Evolutionary conservation across 1,140 invertebrate species (phyloP).

Genomic region (Orius laevigatus): DNA sequence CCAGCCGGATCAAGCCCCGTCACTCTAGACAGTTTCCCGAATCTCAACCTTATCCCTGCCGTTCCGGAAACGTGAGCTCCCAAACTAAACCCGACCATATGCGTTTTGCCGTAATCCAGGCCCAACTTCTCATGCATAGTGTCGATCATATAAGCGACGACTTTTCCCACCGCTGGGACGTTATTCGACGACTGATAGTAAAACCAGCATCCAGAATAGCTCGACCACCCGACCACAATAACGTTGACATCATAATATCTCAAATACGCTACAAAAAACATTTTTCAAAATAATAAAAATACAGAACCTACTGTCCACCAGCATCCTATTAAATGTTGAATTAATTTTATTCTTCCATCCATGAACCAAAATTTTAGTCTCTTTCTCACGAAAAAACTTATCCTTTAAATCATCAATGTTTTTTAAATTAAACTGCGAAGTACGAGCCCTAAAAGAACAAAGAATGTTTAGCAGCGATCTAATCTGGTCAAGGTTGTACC

Average conservation of each 20-base stretch:
- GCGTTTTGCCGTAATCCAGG: conserved; percentile 32
- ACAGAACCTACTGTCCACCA: too few relatives aligned
- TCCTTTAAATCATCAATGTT: too few relatives aligned
- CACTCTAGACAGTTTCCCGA: conserved; percentile 11
- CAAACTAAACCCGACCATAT: conserved; percentile 51
- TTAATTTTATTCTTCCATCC: too few relatives aligned
- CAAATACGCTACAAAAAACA: conserved; percentile 22
- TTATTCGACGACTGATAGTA: conserved; percentile 33
- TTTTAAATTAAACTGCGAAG: too few relatives aligned
- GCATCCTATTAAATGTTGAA: too few relatives aligned
- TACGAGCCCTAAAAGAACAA: too few relatives aligned
- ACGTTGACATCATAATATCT: conserved; percentile 31
- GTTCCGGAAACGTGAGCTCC: conserved; percentile 45
- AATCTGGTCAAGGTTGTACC: too few relatives aligned
- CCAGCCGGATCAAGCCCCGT: conserved; percentile 3
- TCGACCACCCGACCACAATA: conserved; percentile 36
- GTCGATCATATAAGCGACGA: conserved; percentile 41
- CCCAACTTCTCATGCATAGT: conserved; percentile 31
- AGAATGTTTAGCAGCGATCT: too few relatives aligned
- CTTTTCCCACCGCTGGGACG: conserved; percentile 38
- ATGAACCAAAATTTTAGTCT: too few relatives aligned
- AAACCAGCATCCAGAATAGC: conserved; percentile 20
- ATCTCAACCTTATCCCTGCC: conserved; percentile 26
- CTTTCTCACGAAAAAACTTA: too few relatives aligned
- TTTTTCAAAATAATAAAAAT: too few relatives aligned